Conservation (phyloP, 2,888 invertebrate species). For the Drosophila kambysellisi region DNA sequence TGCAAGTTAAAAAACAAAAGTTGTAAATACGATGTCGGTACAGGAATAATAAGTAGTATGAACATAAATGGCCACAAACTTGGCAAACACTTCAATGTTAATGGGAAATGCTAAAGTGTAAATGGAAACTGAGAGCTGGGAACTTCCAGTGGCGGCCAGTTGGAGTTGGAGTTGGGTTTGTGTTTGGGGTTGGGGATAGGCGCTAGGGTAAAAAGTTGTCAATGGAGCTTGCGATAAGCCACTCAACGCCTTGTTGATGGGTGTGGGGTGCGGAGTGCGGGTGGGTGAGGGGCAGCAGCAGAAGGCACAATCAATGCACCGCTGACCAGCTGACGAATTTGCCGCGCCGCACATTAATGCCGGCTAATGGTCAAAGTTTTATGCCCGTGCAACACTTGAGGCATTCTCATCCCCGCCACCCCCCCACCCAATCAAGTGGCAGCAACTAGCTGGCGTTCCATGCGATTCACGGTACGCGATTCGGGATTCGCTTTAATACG, state of each 20-base stretch:
- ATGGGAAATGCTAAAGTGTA: constrained; percentile 1
- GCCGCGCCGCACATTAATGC: constrained; percentile 69
- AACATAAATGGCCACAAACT: not conserved
- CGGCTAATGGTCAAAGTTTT: constrained; percentile 77
- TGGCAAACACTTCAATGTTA: constrained; percentile 11
- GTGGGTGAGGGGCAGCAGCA: not conserved
- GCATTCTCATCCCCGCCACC: constrained; percentile 27
- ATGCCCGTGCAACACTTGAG: constrained; percentile 76
- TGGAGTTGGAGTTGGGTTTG: not conserved
- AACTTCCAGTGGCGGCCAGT: not conserved
- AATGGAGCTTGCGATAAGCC: constrained; percentile 46
- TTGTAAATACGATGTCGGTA: constrained; percentile 1
- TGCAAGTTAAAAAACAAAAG: constrained; percentile 3
- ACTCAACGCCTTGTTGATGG: constrained; percentile 34
- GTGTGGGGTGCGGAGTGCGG: not conserved
- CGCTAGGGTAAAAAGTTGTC: constrained; percentile 33
- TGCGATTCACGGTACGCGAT: constrained; percentile 5
- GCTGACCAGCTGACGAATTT: constrained; percentile 75
- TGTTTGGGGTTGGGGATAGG: not conserved
- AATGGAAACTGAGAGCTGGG: constrained; percentile 7
- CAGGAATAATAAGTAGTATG: not conserved
- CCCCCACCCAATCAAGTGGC: constrained; percentile 17
- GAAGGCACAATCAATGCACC: constrained; percentile 56
- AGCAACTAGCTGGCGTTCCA: constrained; percentile 4
- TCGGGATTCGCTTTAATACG: constrained; percentile 46